A percentile compares a stretch with the other conserved stretches of the same genome.
Evolutionary conservation across 1,140 invertebrate species (phyloP).

Genomic region (Agrypnia vestita): DNA sequence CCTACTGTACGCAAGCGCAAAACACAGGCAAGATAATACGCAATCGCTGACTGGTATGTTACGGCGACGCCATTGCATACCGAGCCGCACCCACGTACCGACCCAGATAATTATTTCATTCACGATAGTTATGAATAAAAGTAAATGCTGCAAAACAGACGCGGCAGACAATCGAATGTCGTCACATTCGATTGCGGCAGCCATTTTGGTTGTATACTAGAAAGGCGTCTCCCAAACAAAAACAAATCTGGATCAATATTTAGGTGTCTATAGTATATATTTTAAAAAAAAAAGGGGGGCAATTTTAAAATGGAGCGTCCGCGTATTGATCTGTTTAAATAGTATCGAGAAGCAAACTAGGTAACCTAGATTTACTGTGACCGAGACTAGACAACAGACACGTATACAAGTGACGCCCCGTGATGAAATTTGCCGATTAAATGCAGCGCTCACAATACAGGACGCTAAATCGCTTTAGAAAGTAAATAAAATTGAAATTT

Average conservation of each 20-base stretch:
- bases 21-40: not conserved
- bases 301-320: not conserved
- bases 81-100: constrained; percentile 12
- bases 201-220: constrained; percentile 13
- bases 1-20: constrained; percentile 32
- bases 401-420: not conserved
- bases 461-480: constrained; percentile 10
- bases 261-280: no score
- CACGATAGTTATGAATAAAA: not conserved
- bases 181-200: not conserved
- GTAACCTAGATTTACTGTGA: not conserved
- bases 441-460: constrained; percentile 1
- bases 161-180: not conserved
- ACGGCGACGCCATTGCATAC: not conserved
- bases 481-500: constrained; percentile 26
- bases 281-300: no score
- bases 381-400: not conserved
- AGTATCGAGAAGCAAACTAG: not conserved
- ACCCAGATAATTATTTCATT: not conserved
- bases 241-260: not conserved
- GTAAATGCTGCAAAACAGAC: no score
- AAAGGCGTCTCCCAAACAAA: constrained; percentile 1
- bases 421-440: no score
- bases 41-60: constrained; percentile 6
- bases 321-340: not conserved